Percentiles rank a stretch among this genome's conserved stretches.
Evolutionary conservation across 2,113 vertebrate species (phyloP).

Genomic region (Alexandromys fortis): DNA sequence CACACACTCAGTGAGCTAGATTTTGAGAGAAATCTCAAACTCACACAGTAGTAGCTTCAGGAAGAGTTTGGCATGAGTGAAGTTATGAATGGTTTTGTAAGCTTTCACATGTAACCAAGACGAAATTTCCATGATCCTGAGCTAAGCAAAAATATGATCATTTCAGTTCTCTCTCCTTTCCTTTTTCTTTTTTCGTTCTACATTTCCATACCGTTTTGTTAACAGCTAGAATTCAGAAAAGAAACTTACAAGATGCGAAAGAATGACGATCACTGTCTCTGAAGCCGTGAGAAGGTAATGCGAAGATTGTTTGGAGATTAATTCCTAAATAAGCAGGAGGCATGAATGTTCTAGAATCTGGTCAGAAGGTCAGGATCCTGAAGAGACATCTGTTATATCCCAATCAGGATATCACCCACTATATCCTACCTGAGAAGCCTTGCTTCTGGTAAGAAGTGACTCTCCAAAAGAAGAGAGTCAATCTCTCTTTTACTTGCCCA

Average conservation of each 20-base stretch:
- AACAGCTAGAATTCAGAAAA: slow-evolving; percentile 28
- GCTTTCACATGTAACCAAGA: neutral
- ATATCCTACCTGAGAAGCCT: neutral
- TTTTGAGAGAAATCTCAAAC: neutral
- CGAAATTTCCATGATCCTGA: slow-evolving; percentile 11
- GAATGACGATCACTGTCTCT: neutral
- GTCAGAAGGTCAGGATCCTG: slow-evolving; percentile 51
- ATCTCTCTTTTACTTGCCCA: neutral
- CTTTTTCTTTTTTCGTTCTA: neutral
- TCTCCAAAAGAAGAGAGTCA: slow-evolving; percentile 48
- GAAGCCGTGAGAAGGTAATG: slow-evolving; percentile 28
- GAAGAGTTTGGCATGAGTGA: neutral
- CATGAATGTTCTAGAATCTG: slow-evolving; percentile 49
- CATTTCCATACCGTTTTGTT: slow-evolving; percentile 15
- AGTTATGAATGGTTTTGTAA: neutral
- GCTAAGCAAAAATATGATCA: neutral
- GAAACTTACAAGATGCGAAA: slow-evolving; percentile 53
- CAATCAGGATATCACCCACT: slow-evolving; percentile 73
- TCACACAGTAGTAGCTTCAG: neutral
- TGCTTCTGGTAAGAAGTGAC: slow-evolving; percentile 40
- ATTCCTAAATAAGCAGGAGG: slow-evolving; percentile 46
- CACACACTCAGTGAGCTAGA: neutral
- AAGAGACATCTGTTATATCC: slow-evolving; percentile 56
- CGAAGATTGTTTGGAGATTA: slow-evolving; percentile 60
- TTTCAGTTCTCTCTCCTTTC: neutral